Conservation (phyloP, 2,888 invertebrate species). For the Tholera decimalis region DNA sequence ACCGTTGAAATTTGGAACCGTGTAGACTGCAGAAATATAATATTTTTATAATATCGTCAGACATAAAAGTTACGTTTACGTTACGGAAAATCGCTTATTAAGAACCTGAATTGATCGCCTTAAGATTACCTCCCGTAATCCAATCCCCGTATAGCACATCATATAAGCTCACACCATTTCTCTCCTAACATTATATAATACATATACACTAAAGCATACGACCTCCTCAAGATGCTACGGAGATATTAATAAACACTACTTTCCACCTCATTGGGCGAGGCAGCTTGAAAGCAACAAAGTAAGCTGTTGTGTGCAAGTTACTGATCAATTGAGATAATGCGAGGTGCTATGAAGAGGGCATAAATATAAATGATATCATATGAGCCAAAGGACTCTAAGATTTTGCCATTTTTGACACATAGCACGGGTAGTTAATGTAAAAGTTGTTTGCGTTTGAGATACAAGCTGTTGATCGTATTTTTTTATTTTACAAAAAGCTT, state of each 20-base stretch:
- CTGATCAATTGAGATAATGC: conserved; percentile 60
- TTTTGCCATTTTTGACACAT: not conserved
- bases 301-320: conserved; percentile 67
- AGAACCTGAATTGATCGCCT: not conserved
- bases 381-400: not conserved
- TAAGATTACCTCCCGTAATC: not conserved
- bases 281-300: conserved; percentile 71
- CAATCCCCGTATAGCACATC: not conserved
- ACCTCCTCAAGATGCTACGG: conserved; percentile 30
- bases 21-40: no score
- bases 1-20: no score
- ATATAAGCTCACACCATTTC: conserved; percentile 15
- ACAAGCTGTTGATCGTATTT: not conserved
- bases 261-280: conserved; percentile 68
- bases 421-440: not conserved
- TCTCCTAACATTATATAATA: not conserved
- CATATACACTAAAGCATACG: conserved; percentile 18
- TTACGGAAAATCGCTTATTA: not conserved
- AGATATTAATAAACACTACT: conserved; percentile 67
- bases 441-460: not conserved
- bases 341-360: not conserved
- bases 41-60: no score
- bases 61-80: no score
- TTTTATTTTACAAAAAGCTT: no score
- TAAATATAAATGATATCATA: conserved; percentile 12